phyloP scores from a whole-genome alignment of 2,888 invertebrate genomes.

The Agrotis exclamationis region DNA sequence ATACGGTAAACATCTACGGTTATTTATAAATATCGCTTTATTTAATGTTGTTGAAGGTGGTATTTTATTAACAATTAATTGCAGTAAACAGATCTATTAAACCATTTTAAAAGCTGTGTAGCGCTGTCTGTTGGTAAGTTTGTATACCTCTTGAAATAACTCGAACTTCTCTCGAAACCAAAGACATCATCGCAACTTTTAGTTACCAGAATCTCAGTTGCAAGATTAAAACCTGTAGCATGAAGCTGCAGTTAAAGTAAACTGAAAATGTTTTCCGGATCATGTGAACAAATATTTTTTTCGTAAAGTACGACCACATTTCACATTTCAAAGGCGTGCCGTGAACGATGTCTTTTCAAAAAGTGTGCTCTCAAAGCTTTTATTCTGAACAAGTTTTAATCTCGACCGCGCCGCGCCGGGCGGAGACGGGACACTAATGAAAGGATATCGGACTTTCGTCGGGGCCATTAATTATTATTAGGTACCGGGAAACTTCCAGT shows the following conservation, averaged over 20 bases:
- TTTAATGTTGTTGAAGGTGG: too few relatives aligned
- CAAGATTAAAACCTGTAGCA: constrained; percentile 25
- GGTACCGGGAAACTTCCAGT: constrained; percentile 82
- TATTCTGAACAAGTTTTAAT: constrained; percentile 88
- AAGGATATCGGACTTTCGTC: constrained; percentile 90
- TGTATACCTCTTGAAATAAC: too few relatives aligned
- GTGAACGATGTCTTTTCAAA: constrained; percentile 78
- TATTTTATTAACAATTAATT: too few relatives aligned
- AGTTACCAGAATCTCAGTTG: constrained; percentile 14
- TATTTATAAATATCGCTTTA: too few relatives aligned
- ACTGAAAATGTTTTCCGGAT: constrained; percentile 56
- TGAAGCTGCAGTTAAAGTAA: constrained; percentile 28
- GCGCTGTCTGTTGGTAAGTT: neutral
- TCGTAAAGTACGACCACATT: constrained; percentile 74
- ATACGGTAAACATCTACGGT: too few relatives aligned
- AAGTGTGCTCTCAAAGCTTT: constrained; percentile 77
- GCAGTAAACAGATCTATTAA: too few relatives aligned
- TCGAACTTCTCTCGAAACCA: neutral
- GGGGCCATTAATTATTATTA: constrained; percentile 90
- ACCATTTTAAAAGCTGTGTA: neutral
- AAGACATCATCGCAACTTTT: constrained; percentile 2
- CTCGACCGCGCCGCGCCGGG: constrained; percentile 80
- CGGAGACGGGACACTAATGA: constrained; percentile 87
- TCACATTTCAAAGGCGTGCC: constrained; percentile 79
- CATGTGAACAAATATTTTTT: constrained; percentile 73